phyloP scores from a whole-genome alignment of 2,888 invertebrate species.

The Ctena decussata region DNA sequence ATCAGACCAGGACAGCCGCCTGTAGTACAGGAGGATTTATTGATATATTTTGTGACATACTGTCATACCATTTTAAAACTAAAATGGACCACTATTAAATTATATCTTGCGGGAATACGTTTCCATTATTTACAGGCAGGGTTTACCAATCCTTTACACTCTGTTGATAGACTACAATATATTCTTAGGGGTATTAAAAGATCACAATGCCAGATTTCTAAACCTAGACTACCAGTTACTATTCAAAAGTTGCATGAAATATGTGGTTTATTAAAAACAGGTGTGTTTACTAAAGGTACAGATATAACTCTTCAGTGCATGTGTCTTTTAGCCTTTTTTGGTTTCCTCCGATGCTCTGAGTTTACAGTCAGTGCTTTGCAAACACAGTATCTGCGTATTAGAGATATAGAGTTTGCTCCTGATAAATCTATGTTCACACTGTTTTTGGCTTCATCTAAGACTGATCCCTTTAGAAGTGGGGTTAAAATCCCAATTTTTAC shows the following conservation, averaged over 20 bases:
- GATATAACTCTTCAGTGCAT: not conserved
- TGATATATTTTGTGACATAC: constrained; percentile 9
- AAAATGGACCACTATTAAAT: constrained; percentile 19
- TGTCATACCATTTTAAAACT: not conserved
- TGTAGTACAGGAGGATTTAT: not conserved
- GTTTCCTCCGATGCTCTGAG: constrained; percentile 23
- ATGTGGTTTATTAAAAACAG: not conserved
- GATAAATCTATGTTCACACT: not conserved
- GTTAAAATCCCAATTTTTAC: not conserved
- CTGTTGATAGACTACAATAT: constrained; percentile 2
- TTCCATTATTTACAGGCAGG: not conserved
- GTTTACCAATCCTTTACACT: not conserved
- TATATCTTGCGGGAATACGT: constrained; percentile 17
- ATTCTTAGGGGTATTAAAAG: constrained; percentile 10
- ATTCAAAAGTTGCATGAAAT: not conserved
- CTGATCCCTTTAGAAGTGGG: constrained; percentile 3
- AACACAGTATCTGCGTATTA: not conserved
- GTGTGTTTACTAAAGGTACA: not conserved
- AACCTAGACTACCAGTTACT: not conserved
- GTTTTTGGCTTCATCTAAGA: constrained; percentile 6
- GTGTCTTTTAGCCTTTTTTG: constrained; percentile 17
- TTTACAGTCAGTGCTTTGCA: not conserved
- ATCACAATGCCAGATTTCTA: not conserved
- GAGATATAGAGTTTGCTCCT: not conserved
- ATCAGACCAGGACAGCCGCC: not conserved